phyloP scores from a whole-genome alignment of 2,113 vertebrate genomes.

The Cnemophilus loriae region DNA sequence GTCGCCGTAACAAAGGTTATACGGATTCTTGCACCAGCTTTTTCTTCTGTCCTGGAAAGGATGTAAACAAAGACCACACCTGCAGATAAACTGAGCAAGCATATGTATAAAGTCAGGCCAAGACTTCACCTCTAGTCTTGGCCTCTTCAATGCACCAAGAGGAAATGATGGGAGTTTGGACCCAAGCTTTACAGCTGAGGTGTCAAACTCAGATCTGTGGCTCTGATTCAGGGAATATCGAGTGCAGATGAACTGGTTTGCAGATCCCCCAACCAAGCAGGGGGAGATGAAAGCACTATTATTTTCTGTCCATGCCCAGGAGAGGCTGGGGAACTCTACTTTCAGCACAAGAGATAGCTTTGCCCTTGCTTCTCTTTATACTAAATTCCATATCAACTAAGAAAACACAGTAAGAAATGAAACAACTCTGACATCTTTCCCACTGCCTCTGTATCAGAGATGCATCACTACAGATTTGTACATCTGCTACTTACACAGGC shows the following conservation, averaged over 20 bases:
- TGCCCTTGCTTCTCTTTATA: not conserved
- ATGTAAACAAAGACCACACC: not conserved
- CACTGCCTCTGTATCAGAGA: not conserved
- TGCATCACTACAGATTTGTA: not conserved
- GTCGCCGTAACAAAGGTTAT: not conserved
- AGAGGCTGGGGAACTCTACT: not conserved
- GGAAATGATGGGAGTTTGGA: not conserved
- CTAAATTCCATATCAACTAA: not conserved
- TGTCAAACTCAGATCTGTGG: not conserved
- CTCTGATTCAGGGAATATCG: not conserved
- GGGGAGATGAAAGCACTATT: not conserved
- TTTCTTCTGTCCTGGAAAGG: not conserved
- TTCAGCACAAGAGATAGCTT: not conserved
- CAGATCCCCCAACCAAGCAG: not conserved
- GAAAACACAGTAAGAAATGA: not conserved
- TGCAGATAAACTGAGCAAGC: not conserved
- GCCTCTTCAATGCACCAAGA: not conserved
- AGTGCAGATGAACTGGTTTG: not conserved
- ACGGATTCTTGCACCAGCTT: not conserved
- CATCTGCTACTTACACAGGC: not conserved
- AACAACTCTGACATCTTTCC: accelerated
- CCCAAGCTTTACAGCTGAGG: not conserved
- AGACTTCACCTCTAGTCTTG: not conserved
- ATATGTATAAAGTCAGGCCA: not conserved
- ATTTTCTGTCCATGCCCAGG: not conserved